Evolutionary conservation across 2,797 vertebrate species (phyloP), one percentile per base, ranked within the genome.

Genomic region (Rallus crepitans): DNA sequence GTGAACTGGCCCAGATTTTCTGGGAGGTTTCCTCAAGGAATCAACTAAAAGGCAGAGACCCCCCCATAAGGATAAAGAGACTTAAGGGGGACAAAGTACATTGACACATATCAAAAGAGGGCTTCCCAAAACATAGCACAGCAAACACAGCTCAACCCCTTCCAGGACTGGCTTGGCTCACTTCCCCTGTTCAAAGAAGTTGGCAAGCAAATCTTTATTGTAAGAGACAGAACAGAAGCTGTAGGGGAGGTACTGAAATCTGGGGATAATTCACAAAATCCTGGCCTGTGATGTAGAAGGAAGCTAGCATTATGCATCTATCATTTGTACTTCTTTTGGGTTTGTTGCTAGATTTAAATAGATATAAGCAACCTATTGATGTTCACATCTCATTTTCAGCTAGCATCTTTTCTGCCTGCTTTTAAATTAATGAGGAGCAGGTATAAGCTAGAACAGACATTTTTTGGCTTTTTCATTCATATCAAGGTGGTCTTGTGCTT

Each of bases 161-260:
- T 97, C 90, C 95, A 97, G 56, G 81, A 95, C 83, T 93, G 82
- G 20, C 94, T 97, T 97, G 96, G 96, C 96, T 96, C 3, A 0
- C 42, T 95, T 95, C 82, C 91, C 79, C 56, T 53, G 72, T 87
- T 94, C 96, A 96, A 95, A 93, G 86, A 91, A 94, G 82, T 91
- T 97, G 95, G 96, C 94, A 96, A 94, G 87, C 61, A 92, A 92
- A 82, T 94, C 59, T 91, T 94, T 94, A 96, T 96, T 96, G 96
- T 97, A 97, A 96, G 68, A 96, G 93, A 96, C 94, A 96, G 95
- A 96, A 96, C 95, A 97, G 96, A 97, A 96, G 91, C 93, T 57
- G 65, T 88, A 96, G 91, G 88, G 87, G 94, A 96, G 92, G 91
- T 91, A 94, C 88, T 92, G 89, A 97, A 96, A 94, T 96, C 90